Base-by-base conservation (phyloP, 1,140 invertebrate genomes). In the Rhagoletis zephyria region DNA sequence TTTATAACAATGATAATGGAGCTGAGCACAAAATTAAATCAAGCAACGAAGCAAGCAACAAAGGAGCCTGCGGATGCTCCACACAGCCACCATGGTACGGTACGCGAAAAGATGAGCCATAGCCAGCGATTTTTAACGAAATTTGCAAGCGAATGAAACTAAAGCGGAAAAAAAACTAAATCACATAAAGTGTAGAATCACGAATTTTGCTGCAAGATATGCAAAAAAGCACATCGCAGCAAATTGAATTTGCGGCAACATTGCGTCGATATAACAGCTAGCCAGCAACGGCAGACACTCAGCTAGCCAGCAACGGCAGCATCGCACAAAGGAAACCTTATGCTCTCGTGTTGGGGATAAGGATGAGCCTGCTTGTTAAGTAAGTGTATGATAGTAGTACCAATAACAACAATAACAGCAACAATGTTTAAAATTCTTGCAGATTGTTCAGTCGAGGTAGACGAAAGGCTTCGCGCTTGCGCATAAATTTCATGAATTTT, bases 201-300 rank as follows among this genome's bases (percentile, higher is more conserved):
- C 91, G 91, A 91, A 91, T 91, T 91, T 91, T 90, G 91, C 91
- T 89, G 91, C 88, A 89, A 91, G 91, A 91, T 91, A 91, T 91
- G 91, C 91, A 91, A 91, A 91, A 91, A 40, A 19, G 88, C 90
- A 90, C 85, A 85, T 91, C 91, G 90, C 89, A 91, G 91, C 91
- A 91, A 91, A 91, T 91, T 91, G 91, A 91, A 91, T 91, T 91
- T 91, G 91, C 90, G 91, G 89, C 91, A 91, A 90, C 90, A 90
- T 48, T 65, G 65, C 48, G 81, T 61, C 30, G 51, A 30, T 59
- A 85, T 14, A 61, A 9, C 56, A 45, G 59, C 60, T 42, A 74
- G 16, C 51, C 51, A 45, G 19, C 67, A n/a, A n/a, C n/a, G n/a
- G n/a, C n/a, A n/a, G n/a, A n/a, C n/a, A n/a, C n/a, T n/a, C 19